Conservation (phyloP, 2,888 invertebrate species). For the Nomada ruficornis region DNA sequence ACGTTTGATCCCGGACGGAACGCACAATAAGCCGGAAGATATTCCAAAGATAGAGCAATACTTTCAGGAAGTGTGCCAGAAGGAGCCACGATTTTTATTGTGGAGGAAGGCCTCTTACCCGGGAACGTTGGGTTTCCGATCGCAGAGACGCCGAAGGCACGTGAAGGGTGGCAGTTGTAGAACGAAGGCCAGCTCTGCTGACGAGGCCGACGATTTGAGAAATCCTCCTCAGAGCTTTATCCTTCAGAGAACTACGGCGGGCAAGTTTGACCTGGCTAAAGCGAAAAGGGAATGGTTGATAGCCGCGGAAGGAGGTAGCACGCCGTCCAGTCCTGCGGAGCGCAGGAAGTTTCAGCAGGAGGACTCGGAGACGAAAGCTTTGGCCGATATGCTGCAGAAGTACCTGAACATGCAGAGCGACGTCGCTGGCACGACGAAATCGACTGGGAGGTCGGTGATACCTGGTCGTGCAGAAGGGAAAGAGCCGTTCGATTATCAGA, state of each 20-base stretch:
- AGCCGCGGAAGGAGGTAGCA: slow-evolving; percentile 71
- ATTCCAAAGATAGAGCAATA: slow-evolving; percentile 93
- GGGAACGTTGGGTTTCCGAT: slow-evolving; percentile 86
- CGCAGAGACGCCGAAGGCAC: slow-evolving; percentile 85
- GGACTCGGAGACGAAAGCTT: slow-evolving; percentile 86
- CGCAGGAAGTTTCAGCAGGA: slow-evolving; percentile 75
- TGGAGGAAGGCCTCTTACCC: slow-evolving; percentile 95
- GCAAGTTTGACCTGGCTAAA: slow-evolving; percentile 89
- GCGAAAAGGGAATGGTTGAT: slow-evolving; percentile 89
- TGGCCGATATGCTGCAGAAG: slow-evolving; percentile 88
- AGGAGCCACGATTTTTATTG: slow-evolving; percentile 91
- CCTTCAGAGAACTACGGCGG: slow-evolving; percentile 86
- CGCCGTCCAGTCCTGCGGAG: slow-evolving; percentile 80
- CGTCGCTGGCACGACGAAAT: slow-evolving; percentile 74
- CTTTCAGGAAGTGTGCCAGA: slow-evolving; percentile 92
- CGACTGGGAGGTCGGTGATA: slow-evolving; percentile 29
- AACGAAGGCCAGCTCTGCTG: slow-evolving; percentile 88
- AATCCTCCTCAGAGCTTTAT: slow-evolving; percentile 75
- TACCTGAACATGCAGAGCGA: slow-evolving; percentile 87
- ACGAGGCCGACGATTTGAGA: slow-evolving; percentile 86
- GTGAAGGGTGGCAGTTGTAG: slow-evolving; percentile 89
- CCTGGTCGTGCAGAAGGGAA: slow-evolving; percentile 50
- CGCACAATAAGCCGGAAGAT: slow-evolving; percentile 90
- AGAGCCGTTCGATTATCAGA: slow-evolving; percentile 86
- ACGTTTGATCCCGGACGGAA: slow-evolving; percentile 93